Base-by-base conservation (phyloP, 2,113 vertebrate species). In the Calonectris borealis region DNA sequence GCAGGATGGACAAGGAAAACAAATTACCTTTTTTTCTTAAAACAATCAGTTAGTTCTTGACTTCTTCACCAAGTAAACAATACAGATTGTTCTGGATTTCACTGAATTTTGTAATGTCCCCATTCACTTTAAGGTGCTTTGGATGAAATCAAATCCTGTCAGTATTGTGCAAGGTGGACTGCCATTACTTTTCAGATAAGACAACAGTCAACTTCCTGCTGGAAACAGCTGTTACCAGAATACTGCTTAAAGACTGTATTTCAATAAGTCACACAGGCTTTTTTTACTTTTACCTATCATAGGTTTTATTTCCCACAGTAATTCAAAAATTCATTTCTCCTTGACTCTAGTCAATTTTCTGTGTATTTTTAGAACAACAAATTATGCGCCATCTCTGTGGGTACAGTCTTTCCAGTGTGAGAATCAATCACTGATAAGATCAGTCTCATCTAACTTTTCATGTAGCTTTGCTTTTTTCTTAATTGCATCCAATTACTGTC, bases 221-320 rank as follows among this genome's bases (percentile, higher is more conserved):
- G 48, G 42, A 58, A 90, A 66, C 13, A 32, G 55, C 6, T 48
- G 1, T 34, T 83, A 46, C 36, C 8, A 25, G 16, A 85, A 17
- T 11, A 69, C 7, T 62, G 5, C 3, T 29, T 52, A 58, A 73
- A 64, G 14, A 22, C 3, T 61, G 6, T 71, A 75, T 81, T 78
- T 81, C 38, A 60, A 0, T 38, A 69, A 48, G 26, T 36, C 8
- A 26, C 1, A 1, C 4, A 48, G 6, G 6, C 1, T 40, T 64
- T 46, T 21, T 52, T 58, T 61, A 2, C 6, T 75, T 81, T 75
- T 68, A 64, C 38, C 51, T 8, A 61, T 36, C 5, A 34, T 22
- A 25, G 3, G 3, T 54, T 82, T 95, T 73, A 69, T 78, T 90
- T 88, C 26, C 36, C 13, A n/a, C 6, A 51, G 19, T 61, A 88